These are phyloP conservation scores for Lerista edwardsae DNA, from an alignment of 2,797 vertebrate genomes.

Conservation along the genomic window DNA sequence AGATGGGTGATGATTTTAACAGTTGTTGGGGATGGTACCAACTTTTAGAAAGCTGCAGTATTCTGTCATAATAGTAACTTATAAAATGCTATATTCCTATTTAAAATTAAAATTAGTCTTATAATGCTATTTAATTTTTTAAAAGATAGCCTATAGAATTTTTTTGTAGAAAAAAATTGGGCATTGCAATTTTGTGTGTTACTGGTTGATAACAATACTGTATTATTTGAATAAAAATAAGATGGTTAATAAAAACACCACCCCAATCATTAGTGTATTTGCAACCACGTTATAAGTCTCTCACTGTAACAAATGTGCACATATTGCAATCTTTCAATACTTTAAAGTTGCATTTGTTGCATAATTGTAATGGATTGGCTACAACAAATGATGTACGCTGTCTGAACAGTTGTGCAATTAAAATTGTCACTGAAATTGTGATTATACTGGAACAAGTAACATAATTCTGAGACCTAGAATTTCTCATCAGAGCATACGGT, in stretches of 20 bases:
- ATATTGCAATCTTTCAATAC: background rate
- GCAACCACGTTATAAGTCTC: background rate
- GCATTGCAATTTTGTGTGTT: background rate
- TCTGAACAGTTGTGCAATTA: background rate
- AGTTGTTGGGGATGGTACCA: constrained; percentile 6
- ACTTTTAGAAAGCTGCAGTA: constrained; percentile 35
- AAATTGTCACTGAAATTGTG: background rate
- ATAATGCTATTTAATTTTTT: background rate
- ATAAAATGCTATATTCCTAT: background rate
- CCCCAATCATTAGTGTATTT: background rate
- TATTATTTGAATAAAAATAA: background rate
- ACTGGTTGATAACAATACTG: background rate
- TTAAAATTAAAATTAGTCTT: background rate
- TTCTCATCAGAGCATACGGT: background rate
- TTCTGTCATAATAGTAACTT: constrained; percentile 18
- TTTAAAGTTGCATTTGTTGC: too few species aligned
- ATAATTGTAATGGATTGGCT: background rate
- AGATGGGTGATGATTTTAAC: constrained; percentile 35
- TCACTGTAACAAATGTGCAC: constrained; percentile 14
- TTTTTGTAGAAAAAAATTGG: background rate
- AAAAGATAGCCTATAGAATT: background rate
- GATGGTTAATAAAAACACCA: background rate
- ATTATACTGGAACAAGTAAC: too few species aligned
- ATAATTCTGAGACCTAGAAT: too few species aligned
- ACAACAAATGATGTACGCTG: background rate